Conservation (phyloP, 2,888 invertebrate species). For the Chaitophorus viminalis region DNA sequence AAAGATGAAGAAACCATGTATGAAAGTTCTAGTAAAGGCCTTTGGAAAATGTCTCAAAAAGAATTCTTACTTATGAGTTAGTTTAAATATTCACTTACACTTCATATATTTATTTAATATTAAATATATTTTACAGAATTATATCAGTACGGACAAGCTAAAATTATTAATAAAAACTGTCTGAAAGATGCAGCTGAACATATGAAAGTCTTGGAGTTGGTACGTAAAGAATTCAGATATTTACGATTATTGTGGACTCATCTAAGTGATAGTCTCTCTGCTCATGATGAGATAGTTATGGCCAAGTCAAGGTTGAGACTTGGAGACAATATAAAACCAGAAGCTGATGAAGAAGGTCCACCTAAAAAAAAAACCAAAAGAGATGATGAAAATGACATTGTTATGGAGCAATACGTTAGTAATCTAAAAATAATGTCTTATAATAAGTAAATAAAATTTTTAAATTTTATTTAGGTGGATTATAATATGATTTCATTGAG, state of each 20-base stretch:
- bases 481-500: conserved; percentile 63
- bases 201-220: conserved; percentile 71
- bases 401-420: conserved; percentile 48
- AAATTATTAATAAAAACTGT: conserved; percentile 51
- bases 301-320: conserved; percentile 69
- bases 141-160: conserved; percentile 49
- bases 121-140: conserved; percentile 38
- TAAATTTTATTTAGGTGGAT: conserved; percentile 29
- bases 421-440: not conserved
- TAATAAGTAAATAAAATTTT: not conserved
- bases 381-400: conserved; percentile 66
- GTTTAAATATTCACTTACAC: not conserved
- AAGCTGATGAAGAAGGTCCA: conserved; percentile 62
- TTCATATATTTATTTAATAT: conserved; percentile 6
- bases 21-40: conserved; percentile 50
- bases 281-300: conserved; percentile 79
- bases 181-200: conserved; percentile 70
- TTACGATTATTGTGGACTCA: conserved; percentile 67
- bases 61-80: conserved; percentile 61
- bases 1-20: conserved; percentile 41
- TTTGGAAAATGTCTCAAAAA: conserved; percentile 62
- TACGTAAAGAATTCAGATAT: conserved; percentile 75
- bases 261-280: conserved; percentile 69
- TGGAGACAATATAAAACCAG: conserved; percentile 51
- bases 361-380: conserved; percentile 66